phyloP scores from a whole-genome alignment of 2,113 vertebrate genomes.

The Eptesicus fuscus region DNA sequence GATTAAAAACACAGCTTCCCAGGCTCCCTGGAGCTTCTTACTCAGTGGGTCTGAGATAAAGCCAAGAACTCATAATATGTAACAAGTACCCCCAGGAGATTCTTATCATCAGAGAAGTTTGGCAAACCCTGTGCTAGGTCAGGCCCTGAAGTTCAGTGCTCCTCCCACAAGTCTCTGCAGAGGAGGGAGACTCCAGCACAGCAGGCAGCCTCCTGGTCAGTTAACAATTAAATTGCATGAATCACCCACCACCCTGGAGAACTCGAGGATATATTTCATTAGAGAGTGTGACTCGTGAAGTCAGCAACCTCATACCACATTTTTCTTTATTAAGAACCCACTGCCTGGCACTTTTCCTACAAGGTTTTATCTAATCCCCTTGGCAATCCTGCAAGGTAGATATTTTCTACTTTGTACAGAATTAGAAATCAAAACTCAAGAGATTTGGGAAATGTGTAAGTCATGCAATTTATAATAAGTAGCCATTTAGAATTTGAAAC shows the following conservation, averaged over 20 bases:
- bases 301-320: neutral
- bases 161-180: neutral
- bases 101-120: neutral
- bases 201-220: neutral
- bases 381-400: neutral
- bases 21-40: neutral
- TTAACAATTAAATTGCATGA: neutral
- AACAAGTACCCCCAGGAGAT: neutral
- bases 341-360: neutral
- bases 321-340: neutral
- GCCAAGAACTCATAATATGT: neutral
- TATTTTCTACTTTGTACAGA: neutral
- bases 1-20: neutral
- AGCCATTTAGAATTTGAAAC: neutral
- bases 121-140: neutral
- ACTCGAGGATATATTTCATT: neutral
- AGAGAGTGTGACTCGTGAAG: neutral
- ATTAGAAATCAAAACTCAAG: neutral
- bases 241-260: neutral
- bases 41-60: neutral
- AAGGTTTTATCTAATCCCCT: neutral
- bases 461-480: neutral
- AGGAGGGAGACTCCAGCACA: neutral
- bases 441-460: neutral
- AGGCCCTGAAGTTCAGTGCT: neutral